phyloP scores from a whole-genome alignment of 2,113 vertebrate species.

The Nymphicus hollandicus region DNA sequence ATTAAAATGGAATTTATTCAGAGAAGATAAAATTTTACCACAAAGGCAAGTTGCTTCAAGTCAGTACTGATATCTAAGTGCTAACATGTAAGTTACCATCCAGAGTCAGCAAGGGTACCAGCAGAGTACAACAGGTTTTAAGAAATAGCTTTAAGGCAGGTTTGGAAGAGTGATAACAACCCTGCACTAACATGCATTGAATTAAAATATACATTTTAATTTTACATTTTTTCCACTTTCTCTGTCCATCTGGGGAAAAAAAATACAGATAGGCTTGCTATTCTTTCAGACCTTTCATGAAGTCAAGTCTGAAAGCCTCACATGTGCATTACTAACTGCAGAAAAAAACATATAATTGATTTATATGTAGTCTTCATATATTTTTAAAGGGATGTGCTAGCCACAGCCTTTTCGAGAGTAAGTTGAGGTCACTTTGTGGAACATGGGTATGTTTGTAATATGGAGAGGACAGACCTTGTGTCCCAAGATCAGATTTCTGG shows the following conservation, averaged over 20 bases:
- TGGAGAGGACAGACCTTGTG: neutral
- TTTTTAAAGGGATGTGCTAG: neutral
- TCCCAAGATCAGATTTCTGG: neutral
- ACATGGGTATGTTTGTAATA: neutral
- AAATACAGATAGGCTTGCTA: neutral
- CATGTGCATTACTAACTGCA: neutral
- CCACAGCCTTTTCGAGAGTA: neutral
- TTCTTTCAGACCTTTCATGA: neutral
- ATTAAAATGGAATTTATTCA: neutral
- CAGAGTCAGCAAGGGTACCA: neutral
- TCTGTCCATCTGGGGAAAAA: neutral
- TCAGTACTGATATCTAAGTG: neutral
- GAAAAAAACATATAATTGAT: neutral
- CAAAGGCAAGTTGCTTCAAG: neutral
- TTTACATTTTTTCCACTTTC: neutral
- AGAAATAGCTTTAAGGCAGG: neutral
- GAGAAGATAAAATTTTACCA: neutral
- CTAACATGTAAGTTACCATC: neutral
- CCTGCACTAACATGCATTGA: neutral
- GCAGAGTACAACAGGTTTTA: neutral
- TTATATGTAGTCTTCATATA: neutral
- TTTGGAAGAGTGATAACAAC: neutral
- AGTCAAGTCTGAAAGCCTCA: neutral
- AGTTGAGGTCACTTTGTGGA: neutral
- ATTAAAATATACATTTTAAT: neutral